Evolutionary conservation across 2,113 vertebrate genomes (phyloP).

Genomic region (Oryzias melastigma): DNA sequence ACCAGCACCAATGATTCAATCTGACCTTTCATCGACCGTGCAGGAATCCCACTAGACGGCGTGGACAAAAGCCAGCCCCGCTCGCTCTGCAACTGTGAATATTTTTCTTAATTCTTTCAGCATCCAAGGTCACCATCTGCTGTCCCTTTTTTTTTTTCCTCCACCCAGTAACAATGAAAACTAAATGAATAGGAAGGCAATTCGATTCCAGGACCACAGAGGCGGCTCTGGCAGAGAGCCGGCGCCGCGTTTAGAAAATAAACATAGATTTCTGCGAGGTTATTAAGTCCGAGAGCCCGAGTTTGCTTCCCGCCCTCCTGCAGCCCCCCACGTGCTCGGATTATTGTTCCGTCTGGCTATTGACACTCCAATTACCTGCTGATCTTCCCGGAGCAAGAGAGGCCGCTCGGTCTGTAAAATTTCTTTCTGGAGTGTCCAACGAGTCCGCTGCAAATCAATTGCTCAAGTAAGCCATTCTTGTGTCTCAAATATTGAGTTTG

Average conservation of each 20-base stretch:
- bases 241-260: slow-evolving; percentile 31
- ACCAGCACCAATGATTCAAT: slow-evolving; percentile 42
- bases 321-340: slow-evolving; percentile 2
- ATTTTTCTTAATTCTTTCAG: slow-evolving; percentile 43
- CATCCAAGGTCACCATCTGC: slow-evolving; percentile 67
- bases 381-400: slow-evolving; percentile 30
- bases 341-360: slow-evolving; percentile 42
- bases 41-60: slow-evolving; percentile 3
- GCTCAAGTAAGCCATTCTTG: slow-evolving; percentile 10
- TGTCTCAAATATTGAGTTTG: slow-evolving; percentile 4
- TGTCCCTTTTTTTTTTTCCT: slow-evolving; percentile 18
- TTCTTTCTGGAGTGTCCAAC: slow-evolving; percentile 3
- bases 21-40: slow-evolving; percentile 40
- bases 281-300: slow-evolving; percentile 43
- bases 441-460: slow-evolving; percentile 11
- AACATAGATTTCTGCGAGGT: slow-evolving; percentile 39
- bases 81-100: slow-evolving; percentile 25
- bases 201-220: slow-evolving; percentile 29
- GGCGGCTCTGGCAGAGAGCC: slow-evolving; percentile 13
- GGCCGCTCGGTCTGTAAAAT: slow-evolving; percentile 10
- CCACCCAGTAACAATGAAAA: slow-evolving; percentile 4
- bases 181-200: slow-evolving; percentile 28
- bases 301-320: neutral
- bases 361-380: slow-evolving; percentile 51
- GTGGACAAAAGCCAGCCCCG: slow-evolving; percentile 49